Evolutionary conservation across 2,888 invertebrate genomes (phyloP).

Genomic region (Drosophila falleni): DNA sequence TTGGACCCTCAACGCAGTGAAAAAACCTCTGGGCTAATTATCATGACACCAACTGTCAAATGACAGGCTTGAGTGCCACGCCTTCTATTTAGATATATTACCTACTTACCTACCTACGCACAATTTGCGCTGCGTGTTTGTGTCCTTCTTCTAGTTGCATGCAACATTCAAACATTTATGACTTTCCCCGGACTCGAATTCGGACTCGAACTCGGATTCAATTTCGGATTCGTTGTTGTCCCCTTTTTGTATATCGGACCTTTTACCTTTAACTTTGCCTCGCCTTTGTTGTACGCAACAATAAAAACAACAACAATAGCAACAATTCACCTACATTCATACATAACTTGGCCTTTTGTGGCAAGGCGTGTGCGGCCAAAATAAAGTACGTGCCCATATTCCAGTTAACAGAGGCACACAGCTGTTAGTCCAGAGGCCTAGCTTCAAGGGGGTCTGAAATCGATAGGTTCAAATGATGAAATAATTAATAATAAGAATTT

Average conservation of each 20-base stretch:
- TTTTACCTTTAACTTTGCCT: conserved; percentile 45
- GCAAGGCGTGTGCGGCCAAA: conserved; percentile 71
- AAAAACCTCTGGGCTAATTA: conserved; percentile 64
- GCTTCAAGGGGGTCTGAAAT: conserved; percentile 26
- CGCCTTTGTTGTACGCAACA: conserved; percentile 53
- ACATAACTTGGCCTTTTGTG: conserved; percentile 70
- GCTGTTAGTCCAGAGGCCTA: conserved; percentile 62
- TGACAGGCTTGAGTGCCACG: conserved; percentile 54
- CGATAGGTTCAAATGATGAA: background rate
- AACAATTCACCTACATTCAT: conserved; percentile 60
- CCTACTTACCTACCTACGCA: conserved; percentile 33
- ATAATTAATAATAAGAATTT: no score
- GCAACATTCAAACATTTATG: conserved; percentile 60
- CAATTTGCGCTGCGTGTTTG: conserved; percentile 29
- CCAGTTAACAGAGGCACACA: conserved; percentile 62
- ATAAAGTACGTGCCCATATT: conserved; percentile 77
- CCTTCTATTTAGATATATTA: conserved; percentile 40
- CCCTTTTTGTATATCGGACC: conserved; percentile 16
- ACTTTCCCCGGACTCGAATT: conserved; percentile 55
- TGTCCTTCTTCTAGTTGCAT: conserved; percentile 44
- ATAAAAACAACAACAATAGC: background rate
- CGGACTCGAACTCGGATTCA: conserved; percentile 2
- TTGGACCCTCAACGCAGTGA: conserved; percentile 52
- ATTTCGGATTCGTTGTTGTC: conserved; percentile 20
- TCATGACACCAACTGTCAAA: conserved; percentile 80